Evolutionary conservation across 2,888 invertebrate genomes (phyloP), one percentile per base, ranked within the genome.

Genomic region (Coleophora flavipennella): DNA sequence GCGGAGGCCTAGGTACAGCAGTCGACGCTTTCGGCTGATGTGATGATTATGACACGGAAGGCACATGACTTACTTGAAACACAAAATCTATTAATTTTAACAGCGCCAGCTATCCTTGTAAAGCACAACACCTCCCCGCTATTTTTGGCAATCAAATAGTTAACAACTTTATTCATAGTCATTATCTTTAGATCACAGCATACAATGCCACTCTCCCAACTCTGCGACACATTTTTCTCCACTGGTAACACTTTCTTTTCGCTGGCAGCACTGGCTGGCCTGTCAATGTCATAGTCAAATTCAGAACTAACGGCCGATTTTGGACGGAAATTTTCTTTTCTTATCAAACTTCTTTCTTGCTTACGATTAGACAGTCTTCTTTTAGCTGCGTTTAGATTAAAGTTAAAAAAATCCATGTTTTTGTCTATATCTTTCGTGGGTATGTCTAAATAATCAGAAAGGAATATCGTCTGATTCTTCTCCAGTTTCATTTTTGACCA

Each of bases 401-500:
- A 81, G 37, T 50, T 47, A 13, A 42, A 27, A 37, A 43, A 20
- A 31, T 34, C 47, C 13, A 35, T 42, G 12, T 43, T 32, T 12
- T 49, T 41, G 6, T 38, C 35, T 3, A 39, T 49, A 20, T 56
- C 41, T 13, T 51, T 51, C 29, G 48, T 31, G 1, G 62, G 45
- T 1, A 50, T 29, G 31, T 68, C 65, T 13, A 76, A 52, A 37
- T 73, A 51, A 2, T 79, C 62, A 8, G 53, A 36, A 29, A 85
- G 42, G 27, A 59, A 44, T 26, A 83, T 66, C 0, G 57, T 67
- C 56, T 79, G 75, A 1, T 46, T 54, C 44, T 60, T 72, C 45
- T 79, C 74, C 6, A 81, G 46, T 40, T 62, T 74, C 41, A 77
- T 61, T 65, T 65, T 77, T 0, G 84, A 80, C 69, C 77, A 76